These are phyloP conservation scores for Odocoileus hemionus DNA, from an alignment of 2,113 vertebrate species.

Conservation along the genomic window DNA sequence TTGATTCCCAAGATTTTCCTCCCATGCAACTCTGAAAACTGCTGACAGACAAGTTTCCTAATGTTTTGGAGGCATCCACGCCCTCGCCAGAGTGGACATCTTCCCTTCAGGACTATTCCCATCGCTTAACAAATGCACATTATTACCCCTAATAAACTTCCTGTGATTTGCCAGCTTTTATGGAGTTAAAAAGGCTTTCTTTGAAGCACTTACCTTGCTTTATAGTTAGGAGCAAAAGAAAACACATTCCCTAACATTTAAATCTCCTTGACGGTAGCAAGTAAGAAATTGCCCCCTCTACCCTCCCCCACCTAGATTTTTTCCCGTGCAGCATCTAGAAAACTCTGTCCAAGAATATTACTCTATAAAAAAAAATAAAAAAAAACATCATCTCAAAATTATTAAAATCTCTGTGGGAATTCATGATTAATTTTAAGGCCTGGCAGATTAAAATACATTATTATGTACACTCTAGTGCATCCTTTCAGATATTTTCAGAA, in stretches of 20 bases:
- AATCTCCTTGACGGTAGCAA: slow-evolving; percentile 67
- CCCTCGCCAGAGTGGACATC: not conserved
- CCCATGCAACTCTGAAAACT: not conserved
- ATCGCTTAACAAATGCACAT: slow-evolving; percentile 40
- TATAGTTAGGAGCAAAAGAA: slow-evolving; percentile 78
- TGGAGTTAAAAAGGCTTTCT: slow-evolving; percentile 77
- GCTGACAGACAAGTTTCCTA: not conserved
- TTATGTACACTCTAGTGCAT: slow-evolving; percentile 91
- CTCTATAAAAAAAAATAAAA: slow-evolving; percentile 71
- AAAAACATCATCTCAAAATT: slow-evolving; percentile 86
- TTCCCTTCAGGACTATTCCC: slow-evolving; percentile 52
- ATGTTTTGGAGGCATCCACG: not conserved
- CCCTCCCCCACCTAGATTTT: slow-evolving; percentile 65
- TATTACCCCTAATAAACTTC: slow-evolving; percentile 69
- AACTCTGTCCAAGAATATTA: slow-evolving; percentile 86
- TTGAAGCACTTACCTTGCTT: slow-evolving; percentile 77
- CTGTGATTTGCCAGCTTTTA: slow-evolving; percentile 71
- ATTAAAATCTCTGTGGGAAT: slow-evolving; percentile 93
- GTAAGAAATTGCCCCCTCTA: slow-evolving; percentile 72
- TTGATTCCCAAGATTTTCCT: not conserved
- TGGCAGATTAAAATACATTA: slow-evolving; percentile 94
- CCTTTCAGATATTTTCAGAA: slow-evolving; percentile 92
- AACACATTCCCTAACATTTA: slow-evolving; percentile 70
- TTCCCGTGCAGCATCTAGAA: slow-evolving; percentile 79
- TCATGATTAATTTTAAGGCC: slow-evolving; percentile 93